A percentile compares a stretch with the other conserved stretches of the same genome.
Conservation (phyloP, 1,140 invertebrate genomes). For the Bradynema listronoti region DNA sequence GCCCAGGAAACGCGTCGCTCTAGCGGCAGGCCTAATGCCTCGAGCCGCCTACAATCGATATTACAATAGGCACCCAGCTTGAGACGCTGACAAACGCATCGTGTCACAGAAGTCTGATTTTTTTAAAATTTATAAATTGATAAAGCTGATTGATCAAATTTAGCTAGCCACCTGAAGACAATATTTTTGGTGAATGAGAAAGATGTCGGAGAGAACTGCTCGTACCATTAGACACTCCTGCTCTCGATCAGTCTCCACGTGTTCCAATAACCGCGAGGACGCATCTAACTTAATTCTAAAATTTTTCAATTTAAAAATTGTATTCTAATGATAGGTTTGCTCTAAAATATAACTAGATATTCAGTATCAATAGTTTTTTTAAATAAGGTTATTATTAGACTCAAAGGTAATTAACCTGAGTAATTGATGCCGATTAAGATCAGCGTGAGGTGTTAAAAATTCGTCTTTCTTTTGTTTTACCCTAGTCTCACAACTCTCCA, state of each 20-base stretch:
- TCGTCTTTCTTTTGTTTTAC: too few species aligned
- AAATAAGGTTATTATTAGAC: too few species aligned
- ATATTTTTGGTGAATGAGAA: conserved; percentile 45
- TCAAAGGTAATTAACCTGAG: too few species aligned
- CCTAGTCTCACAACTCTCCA: too few species aligned
- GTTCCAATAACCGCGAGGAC: conserved; percentile 38
- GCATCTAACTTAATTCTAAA: conserved; percentile 38
- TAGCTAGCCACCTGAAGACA: conserved; percentile 34
- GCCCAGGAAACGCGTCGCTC: conserved; percentile 25
- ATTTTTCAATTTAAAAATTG: conserved; percentile 5
- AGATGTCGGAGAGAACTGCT: conserved; percentile 37
- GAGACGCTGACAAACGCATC: conserved; percentile 40
- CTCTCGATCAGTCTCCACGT: conserved; percentile 27
- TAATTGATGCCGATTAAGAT: too few species aligned
- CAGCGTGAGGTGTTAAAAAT: too few species aligned
- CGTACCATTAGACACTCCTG: conserved; percentile 43
- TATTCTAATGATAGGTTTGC: too few species aligned
- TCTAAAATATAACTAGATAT: too few species aligned
- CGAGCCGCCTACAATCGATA: conserved; percentile 34
- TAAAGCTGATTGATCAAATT: neutral
- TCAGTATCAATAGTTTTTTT: too few species aligned
- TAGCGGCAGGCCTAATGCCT: conserved; percentile 35
- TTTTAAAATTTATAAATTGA: neutral
- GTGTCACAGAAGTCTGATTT: conserved; percentile 40
- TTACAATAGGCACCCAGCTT: conserved; percentile 39